These are phyloP conservation scores for Rhabditophanes sp. DNA, from an alignment of 2,888 invertebrate genomes.

Conservation along the genomic window DNA sequence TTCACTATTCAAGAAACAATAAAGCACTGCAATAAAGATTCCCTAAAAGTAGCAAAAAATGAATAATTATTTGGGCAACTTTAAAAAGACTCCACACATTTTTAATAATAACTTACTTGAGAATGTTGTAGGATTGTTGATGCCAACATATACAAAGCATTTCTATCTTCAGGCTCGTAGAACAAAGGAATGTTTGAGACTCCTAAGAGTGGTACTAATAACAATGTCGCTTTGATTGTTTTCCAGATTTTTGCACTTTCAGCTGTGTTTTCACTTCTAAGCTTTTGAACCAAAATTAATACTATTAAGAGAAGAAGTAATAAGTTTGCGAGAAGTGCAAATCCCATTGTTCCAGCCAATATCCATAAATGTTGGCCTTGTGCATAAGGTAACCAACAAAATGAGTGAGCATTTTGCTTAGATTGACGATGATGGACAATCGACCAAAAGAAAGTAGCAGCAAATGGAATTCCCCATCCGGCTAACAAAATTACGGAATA, in stretches of 20 bases:
- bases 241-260: slow-evolving; percentile 48
- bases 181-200: slow-evolving; percentile 51
- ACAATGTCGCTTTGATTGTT: slow-evolving; percentile 50
- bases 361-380: slow-evolving; percentile 43
- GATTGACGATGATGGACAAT: slow-evolving; percentile 42
- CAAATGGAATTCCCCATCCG: slow-evolving; percentile 51
- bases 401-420: slow-evolving; percentile 12
- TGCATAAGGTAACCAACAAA: slow-evolving; percentile 47
- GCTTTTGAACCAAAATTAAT: slow-evolving; percentile 47
- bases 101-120: slow-evolving; percentile 45
- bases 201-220: slow-evolving; percentile 51
- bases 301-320: slow-evolving; percentile 48
- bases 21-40: slow-evolving; percentile 43
- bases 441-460: slow-evolving; percentile 48
- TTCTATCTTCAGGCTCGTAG: slow-evolving; percentile 45
- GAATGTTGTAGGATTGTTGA: slow-evolving; percentile 50
- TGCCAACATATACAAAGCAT: slow-evolving; percentile 47
- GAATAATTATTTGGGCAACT: not conserved
- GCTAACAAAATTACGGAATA: slow-evolving; percentile 50
- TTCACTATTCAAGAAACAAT: slow-evolving; percentile 38
- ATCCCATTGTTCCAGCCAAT: slow-evolving; percentile 45
- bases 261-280: slow-evolving; percentile 47
- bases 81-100: not conserved
- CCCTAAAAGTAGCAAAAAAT: slow-evolving; percentile 23
- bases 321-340: slow-evolving; percentile 46